Evolutionary conservation across 2,797 vertebrate species (phyloP), one percentile per base, ranked within the genome.

Genomic region (Tiaroga cobitis): DNA sequence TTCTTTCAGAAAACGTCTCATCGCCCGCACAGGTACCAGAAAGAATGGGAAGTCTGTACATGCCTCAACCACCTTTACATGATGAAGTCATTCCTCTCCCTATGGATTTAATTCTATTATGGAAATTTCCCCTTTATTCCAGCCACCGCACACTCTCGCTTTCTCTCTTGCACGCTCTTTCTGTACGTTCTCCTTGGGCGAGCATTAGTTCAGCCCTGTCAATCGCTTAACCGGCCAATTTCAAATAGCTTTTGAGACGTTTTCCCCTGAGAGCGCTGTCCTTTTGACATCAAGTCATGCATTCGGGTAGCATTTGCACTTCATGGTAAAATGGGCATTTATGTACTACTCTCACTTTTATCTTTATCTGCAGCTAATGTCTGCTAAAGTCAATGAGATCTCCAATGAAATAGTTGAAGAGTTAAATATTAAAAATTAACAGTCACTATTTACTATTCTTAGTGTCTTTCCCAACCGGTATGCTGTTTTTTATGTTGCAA

Each of bases 61-160:
- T 87, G 87, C 86, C 87, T 87, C 92, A 92, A 89, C 90, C 89
- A 86, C 15, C 90, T 93, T 93, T 70, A 92, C 86, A 89, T 92
- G 93, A 94, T 92, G 92, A 93, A 92, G 92, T 92, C 89, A 82
- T 85, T 83, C 85, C 80, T 79, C 85, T 94, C 93, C 92, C 92
- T 43, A 61, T 37, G 76, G 92, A 92, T 87, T 90, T 91, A 91
- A 95, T 93, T 91, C 90, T 93, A 95, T 95, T 95, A 95, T 93
- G 89, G 91, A 95, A 94, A 95, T 94, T 37, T 51, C 24, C 67
- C 37, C n/a, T 37, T 6, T 5, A 67, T 32, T 51, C 2, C 34
- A 67, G 49, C 11, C 43, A 72, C 85, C 81, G 86, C 54, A 34
- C 59, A 8, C 84, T 43, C 46, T 19, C 34, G 11, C 82, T 68